Percentiles rank a stretch among this genome's conserved stretches.
phyloP scores from a whole-genome alignment of 2,113 vertebrate species.

The Chloroceryle aenea region DNA sequence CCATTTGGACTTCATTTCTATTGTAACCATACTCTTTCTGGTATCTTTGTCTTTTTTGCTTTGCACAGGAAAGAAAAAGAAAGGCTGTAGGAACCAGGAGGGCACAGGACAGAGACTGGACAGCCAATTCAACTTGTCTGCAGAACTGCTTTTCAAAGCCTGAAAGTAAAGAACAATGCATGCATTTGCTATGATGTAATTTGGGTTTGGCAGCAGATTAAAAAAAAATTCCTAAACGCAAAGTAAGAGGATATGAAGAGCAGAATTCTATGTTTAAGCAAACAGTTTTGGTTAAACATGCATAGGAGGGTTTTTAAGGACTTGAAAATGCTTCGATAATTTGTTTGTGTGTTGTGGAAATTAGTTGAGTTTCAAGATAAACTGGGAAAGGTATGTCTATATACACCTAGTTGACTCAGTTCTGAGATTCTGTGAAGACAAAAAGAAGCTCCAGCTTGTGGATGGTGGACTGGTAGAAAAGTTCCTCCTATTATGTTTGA shows the following conservation, averaged over 20 bases:
- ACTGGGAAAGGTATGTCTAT: background rate
- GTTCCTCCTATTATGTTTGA: background rate
- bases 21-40: background rate
- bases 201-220: constrained; percentile 60
- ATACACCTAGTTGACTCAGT: background rate
- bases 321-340: background rate
- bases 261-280: constrained; percentile 12
- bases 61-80: background rate
- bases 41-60: background rate
- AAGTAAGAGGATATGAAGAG: constrained; percentile 47
- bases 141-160: constrained; percentile 24
- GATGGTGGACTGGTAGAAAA: background rate
- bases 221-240: background rate
- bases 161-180: constrained; percentile 46
- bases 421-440: background rate
- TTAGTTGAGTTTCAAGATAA: background rate
- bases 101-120: constrained; percentile 18
- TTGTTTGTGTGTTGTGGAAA: background rate
- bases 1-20: background rate
- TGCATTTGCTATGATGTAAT: constrained; percentile 62
- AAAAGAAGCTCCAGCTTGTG: background rate
- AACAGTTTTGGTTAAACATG: background rate
- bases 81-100: background rate
- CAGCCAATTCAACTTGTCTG: constrained; percentile 5
- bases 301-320: background rate